phyloP scores from a whole-genome alignment of 2,113 vertebrate genomes.

The Osmerus mordax region DNA sequence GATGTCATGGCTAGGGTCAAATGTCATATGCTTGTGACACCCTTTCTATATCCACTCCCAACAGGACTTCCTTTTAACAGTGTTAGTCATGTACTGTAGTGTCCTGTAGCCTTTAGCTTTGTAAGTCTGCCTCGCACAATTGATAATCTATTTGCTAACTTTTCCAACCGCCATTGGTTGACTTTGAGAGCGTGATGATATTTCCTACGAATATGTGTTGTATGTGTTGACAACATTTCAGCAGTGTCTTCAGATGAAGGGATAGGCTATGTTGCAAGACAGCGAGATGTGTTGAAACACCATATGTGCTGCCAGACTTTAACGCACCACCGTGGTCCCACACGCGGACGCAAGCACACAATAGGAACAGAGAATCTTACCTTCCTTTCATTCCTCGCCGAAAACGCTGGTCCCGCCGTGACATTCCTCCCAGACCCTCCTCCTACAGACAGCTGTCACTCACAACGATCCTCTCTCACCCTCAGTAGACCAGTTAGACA shows the following conservation, averaged over 20 bases:
- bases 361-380: constrained; percentile 50
- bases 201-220: background rate
- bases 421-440: constrained; percentile 54
- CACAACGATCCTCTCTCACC: constrained; percentile 9
- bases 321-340: constrained; percentile 9
- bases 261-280: constrained; percentile 45
- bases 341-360: background rate
- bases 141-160: background rate
- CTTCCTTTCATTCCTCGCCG: constrained; percentile 65
- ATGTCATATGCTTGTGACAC: constrained; percentile 25
- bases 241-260: background rate
- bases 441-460: constrained; percentile 10
- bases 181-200: background rate
- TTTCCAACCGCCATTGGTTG: background rate
- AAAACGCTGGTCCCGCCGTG: constrained; percentile 71
- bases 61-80: constrained; percentile 32
- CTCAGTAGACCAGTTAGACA: background rate
- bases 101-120: background rate
- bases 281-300: constrained; percentile 10
- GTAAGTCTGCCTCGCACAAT: background rate
- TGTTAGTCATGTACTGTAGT: background rate
- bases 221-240: background rate
- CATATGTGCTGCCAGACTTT: constrained; percentile 5
- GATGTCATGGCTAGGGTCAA: constrained; percentile 22
- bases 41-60: constrained; percentile 10